Conservation (phyloP, 64 coral and sea anemone species). For the Astreopora myriophthalma region DNA sequence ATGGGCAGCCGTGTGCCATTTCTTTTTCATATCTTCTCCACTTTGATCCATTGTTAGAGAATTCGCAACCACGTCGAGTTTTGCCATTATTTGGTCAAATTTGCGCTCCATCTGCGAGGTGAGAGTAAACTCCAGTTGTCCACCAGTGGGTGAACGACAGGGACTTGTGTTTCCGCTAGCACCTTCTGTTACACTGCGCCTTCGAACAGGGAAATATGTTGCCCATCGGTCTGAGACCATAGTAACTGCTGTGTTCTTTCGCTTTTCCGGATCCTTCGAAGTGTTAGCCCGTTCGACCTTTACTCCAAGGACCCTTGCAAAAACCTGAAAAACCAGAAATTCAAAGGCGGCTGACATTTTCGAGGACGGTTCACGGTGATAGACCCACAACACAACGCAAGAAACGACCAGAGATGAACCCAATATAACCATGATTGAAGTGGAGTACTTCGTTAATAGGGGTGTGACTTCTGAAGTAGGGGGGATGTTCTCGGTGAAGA, state of each 20-base stretch:
- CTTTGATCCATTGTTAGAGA: not conserved
- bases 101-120: constrained; percentile 29
- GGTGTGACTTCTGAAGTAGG: constrained; percentile 82
- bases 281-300: not conserved
- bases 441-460: constrained; percentile 46
- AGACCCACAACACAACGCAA: constrained; percentile 31
- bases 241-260: not conserved
- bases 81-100: constrained; percentile 60
- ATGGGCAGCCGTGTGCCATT: constrained; percentile 58
- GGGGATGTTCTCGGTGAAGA: constrained; percentile 87
- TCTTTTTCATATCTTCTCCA: constrained; percentile 23
- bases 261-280: not conserved
- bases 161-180: constrained; percentile 12
- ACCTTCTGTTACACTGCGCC: constrained; percentile 1
- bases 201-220: constrained; percentile 32
- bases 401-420: constrained; percentile 29
- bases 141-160: not conserved
- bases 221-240: constrained; percentile 40
- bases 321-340: constrained; percentile 31
- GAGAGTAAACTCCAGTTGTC: not conserved
- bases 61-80: constrained; percentile 24
- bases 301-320: constrained; percentile 23
- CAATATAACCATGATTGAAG: constrained; percentile 44
- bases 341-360: constrained; percentile 48
- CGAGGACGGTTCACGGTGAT: constrained; percentile 16